phyloP scores from a whole-genome alignment of 2,888 invertebrate species.

The Drosophila yooni region DNA sequence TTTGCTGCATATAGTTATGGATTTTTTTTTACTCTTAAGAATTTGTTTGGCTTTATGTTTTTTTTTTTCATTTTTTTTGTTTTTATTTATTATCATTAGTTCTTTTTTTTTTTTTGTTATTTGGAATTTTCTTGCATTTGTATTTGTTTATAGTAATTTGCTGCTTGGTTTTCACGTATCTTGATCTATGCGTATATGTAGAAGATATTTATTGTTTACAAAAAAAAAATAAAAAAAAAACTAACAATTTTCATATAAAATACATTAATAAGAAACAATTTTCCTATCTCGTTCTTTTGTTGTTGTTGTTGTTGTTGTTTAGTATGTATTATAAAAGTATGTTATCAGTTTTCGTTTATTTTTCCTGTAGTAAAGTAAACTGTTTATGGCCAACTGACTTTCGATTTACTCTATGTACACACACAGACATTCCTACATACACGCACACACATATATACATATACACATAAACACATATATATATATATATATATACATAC shows the following conservation, averaged over 20 bases:
- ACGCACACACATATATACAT: conserved; percentile 8
- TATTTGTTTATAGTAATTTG: conserved; percentile 39
- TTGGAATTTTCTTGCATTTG: conserved; percentile 54
- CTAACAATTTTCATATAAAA: conserved; percentile 60
- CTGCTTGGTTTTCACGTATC: conserved; percentile 23
- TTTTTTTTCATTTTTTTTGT: conserved; percentile 14
- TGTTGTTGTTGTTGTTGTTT: conserved; percentile 9
- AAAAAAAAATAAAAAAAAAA: conserved; percentile 31
- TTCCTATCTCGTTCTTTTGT: conserved; percentile 19
- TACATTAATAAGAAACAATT: conserved; percentile 61
- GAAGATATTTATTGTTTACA: conserved; percentile 24
- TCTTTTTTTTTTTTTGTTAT: conserved; percentile 23
- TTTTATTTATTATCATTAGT: conserved; percentile 14
- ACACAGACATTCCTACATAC: conserved; percentile 17
- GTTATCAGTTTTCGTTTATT: conserved; percentile 58
- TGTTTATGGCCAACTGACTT: conserved; percentile 51
- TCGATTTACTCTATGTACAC: conserved; percentile 18
- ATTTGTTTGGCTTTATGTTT: conserved; percentile 47
- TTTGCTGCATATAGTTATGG: conserved; percentile 39
- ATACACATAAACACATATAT: conserved; percentile 2
- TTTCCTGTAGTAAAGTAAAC: conserved; percentile 62
- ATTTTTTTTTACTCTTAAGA: conserved; percentile 31
- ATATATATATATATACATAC: neutral
- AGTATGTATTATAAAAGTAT: conserved; percentile 31
- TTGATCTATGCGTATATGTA: conserved; percentile 20